Percentiles rank a stretch among this genome's conserved stretches.
Evolutionary conservation across 2,113 vertebrate genomes (phyloP).

Genomic region (Nothoprocta pentlandii): DNA sequence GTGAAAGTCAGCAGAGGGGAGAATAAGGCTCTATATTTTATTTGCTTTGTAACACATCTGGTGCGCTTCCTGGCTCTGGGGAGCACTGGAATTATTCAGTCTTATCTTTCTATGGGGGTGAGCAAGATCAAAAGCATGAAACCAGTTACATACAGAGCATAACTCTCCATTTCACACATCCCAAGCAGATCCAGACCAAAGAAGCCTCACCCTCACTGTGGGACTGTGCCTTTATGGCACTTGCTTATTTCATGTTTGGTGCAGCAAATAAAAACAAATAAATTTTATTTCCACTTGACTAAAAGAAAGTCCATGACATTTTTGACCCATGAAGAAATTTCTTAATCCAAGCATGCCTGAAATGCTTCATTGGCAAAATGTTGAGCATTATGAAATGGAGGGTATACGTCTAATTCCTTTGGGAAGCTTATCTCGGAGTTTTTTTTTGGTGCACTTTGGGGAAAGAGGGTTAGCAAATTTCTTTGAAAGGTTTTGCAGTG

Average conservation of each 20-base stretch:
- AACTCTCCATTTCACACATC: background rate
- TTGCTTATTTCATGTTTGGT: background rate
- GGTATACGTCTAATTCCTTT: background rate
- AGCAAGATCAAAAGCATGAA: constrained; percentile 48
- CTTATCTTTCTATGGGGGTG: constrained; percentile 49
- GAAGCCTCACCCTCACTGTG: background rate
- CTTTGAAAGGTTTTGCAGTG: background rate
- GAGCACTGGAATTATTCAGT: constrained; percentile 28
- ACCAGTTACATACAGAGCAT: background rate
- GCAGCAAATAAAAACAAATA: background rate
- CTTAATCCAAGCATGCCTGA: background rate
- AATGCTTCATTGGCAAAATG: background rate
- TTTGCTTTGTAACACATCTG: constrained; percentile 48
- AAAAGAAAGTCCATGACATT: background rate
- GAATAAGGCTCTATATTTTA: background rate
- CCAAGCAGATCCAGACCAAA: constrained; percentile 44
- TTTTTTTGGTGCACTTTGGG: background rate
- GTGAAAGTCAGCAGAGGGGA: constrained; percentile 40
- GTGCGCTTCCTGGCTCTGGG: constrained; percentile 10
- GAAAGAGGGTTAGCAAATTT: background rate
- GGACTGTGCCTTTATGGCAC: background rate
- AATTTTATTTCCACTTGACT: constrained; percentile 10
- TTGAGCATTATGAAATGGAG: background rate
- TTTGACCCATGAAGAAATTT: background rate
- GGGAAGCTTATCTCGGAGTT: background rate